Percentiles rank a stretch among this genome's conserved stretches.
Evolutionary conservation across 2,113 vertebrate species (phyloP).

Genomic region (Hippocampus zosterae): DNA sequence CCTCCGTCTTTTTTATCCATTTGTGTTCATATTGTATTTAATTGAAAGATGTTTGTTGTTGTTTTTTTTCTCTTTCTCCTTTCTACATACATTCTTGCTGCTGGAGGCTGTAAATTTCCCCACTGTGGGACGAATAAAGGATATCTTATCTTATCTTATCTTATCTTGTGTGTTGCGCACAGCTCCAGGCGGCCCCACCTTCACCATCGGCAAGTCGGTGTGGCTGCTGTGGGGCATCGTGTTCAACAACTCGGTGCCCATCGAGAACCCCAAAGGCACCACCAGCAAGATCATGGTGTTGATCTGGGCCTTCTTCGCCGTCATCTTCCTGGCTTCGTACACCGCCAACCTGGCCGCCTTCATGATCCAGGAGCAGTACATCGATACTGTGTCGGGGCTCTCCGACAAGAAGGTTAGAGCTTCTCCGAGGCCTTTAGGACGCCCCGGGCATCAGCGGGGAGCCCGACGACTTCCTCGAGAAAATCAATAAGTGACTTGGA

Average conservation of each 20-base stretch:
- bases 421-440: background rate
- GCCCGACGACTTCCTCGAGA: conserved; percentile 39
- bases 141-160: no score
- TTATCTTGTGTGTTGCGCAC: conserved; percentile 6
- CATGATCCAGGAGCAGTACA: conserved; percentile 99
- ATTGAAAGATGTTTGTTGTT: no score
- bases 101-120: no score
- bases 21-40: no score
- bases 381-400: conserved; percentile 94
- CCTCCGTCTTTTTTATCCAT: no score
- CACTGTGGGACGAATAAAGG: no score
- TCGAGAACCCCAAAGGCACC: conserved; percentile 96
- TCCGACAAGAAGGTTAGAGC: conserved; percentile 93
- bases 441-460: conserved; percentile 31
- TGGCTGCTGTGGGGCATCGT: conserved; percentile 98
- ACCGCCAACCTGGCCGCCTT: conserved; percentile 97
- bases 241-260: conserved; percentile 98
- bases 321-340: conserved; percentile 98
- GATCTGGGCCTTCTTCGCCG: conserved; percentile 96
- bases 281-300: conserved; percentile 99
- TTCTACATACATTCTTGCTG: no score
- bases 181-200: conserved; percentile 89
- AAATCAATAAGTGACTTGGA: conserved; percentile 56
- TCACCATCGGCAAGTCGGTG: conserved; percentile 95
- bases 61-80: no score